phyloP scores from a whole-genome alignment of 2,888 invertebrate species.

The Ptychoptera contaminata region DNA sequence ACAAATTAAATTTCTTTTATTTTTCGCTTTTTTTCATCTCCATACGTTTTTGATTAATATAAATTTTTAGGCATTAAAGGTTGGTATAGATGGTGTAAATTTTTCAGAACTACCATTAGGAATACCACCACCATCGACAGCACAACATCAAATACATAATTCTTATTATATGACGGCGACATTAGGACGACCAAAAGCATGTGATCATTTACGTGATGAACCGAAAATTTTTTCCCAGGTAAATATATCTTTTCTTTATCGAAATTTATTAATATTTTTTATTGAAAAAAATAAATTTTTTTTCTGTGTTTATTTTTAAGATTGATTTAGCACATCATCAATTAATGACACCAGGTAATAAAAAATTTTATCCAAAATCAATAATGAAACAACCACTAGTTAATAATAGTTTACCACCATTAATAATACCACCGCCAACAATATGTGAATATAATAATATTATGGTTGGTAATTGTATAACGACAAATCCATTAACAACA shows the following conservation, averaged over 20 bases:
- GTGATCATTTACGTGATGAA: constrained; percentile 28
- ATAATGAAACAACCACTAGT: too few relatives aligned
- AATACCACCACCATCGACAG: constrained; percentile 12
- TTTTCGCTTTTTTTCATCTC: too few relatives aligned
- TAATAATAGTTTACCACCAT: too few relatives aligned
- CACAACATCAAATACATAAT: constrained; percentile 28
- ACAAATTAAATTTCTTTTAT: not conserved
- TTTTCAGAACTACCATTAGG: not conserved
- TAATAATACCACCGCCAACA: too few relatives aligned
- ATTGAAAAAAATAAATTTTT: not conserved
- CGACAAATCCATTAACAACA: too few relatives aligned
- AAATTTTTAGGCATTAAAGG: not conserved
- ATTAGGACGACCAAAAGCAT: constrained; percentile 27
- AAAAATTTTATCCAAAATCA: too few relatives aligned
- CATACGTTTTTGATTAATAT: not conserved
- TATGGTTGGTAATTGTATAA: too few relatives aligned
- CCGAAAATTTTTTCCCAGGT: constrained; percentile 33
- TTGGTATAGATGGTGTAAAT: not conserved
- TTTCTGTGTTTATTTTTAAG: constrained; percentile 12
- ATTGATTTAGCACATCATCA: constrained; percentile 30
- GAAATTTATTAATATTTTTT: not conserved
- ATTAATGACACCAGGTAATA: too few relatives aligned
- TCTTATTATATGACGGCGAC: constrained; percentile 29
- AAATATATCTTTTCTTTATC: constrained; percentile 23
- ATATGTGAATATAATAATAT: too few relatives aligned